Evolutionary conservation across 2,888 invertebrate genomes (phyloP), one percentile per base, ranked within the genome.

Genomic region (Nomada hirtipes): DNA sequence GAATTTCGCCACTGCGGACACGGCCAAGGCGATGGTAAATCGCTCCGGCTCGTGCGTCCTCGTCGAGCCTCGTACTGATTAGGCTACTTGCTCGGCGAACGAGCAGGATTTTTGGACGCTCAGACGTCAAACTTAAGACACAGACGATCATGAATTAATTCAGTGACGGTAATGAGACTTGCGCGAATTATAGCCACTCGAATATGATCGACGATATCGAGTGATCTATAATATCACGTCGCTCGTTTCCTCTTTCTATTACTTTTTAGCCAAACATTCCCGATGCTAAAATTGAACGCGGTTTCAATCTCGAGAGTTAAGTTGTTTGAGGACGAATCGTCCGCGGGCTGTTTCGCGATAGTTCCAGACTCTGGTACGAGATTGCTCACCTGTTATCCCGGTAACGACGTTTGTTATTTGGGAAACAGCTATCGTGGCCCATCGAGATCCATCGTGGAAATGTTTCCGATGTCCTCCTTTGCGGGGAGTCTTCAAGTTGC

Each of bases 1-100:
- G 89, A 92, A 93, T 93, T 92, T 91, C 87, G 82, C 74, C 76
- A 60, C 63, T 72, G 57, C 61, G 68, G 63, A 50, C 73, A 61
- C 80, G 67, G 63, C 78, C 78, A 76, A 79, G 83, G 73, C 81
- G 85, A 84, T 85, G 86, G 83, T 89, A 87, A 36, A 90, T 90
- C 88, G 85, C 86, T 89, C 78, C 42, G 42, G 18, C 76, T 63
- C 77, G 59, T 47, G 53, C 55, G 57, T 29, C 64, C 55, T 61
- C 68, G 55, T 53, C 42, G 68, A 79, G 57, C 57, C 71, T 63
- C 55, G 20, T 23, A 59, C 73, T 84, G 84, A 86, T 86, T 86
- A 85, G 74, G 23, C 68, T 44, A 64, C 53, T 83, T 55, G 72
- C 67, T 60, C 29, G 10, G 29, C n/a, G 29, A 18, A 2, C 3